A percentile compares a stretch with the other conserved stretches of the same genome.
These are phyloP conservation scores for Lochmaea capreae DNA, from an alignment of 2,888 invertebrate genomes.

Conservation along the genomic window DNA sequence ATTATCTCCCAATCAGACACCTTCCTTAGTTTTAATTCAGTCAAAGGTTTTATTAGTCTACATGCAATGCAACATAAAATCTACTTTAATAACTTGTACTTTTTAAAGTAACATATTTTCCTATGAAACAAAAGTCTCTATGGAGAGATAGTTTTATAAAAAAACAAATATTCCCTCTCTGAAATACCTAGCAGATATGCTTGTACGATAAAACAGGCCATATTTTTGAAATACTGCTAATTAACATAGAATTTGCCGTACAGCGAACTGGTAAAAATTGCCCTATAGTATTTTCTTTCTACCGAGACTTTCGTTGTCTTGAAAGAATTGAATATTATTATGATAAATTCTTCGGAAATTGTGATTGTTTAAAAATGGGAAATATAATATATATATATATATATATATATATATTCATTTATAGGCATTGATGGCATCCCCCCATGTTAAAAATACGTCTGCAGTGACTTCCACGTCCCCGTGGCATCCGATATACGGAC, in stretches of 20 bases:
- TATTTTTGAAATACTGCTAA: slow-evolving; percentile 32
- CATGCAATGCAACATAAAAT: neutral
- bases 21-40: no score
- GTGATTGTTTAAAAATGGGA: slow-evolving; percentile 3
- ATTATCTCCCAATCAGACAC: no score
- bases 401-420: no score
- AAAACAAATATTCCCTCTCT: slow-evolving; percentile 20
- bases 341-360: slow-evolving; percentile 21
- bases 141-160: neutral
- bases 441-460: no score
- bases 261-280: slow-evolving; percentile 23
- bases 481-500: no score
- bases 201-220: slow-evolving; percentile 21
- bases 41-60: no score
- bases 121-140: slow-evolving; percentile 13
- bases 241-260: slow-evolving; percentile 27
- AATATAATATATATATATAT: neutral
- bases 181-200: slow-evolving; percentile 24
- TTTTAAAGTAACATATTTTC: neutral
- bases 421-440: no score
- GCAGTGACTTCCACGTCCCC: no score
- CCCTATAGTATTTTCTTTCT: slow-evolving; percentile 18
- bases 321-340: slow-evolving; percentile 26
- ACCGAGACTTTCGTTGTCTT: slow-evolving; percentile 19
- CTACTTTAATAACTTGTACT: slow-evolving; percentile 12